Evolutionary conservation across 2,797 vertebrate genomes (phyloP).

Genomic region (Lemur catta): DNA sequence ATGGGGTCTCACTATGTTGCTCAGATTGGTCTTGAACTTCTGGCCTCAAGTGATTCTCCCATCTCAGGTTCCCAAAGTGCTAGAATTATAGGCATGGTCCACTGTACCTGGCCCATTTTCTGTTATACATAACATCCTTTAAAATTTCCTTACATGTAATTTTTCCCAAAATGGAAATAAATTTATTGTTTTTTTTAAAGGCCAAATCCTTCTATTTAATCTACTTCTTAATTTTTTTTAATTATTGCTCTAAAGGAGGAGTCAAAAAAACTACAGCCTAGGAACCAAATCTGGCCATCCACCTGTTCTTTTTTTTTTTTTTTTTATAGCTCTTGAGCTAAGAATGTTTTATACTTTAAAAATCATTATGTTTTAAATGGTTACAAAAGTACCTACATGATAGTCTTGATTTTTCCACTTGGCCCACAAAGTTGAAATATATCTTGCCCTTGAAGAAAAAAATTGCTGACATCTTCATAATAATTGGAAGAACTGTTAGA

Average conservation of each 20-base stretch:
- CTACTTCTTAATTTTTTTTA: not conserved
- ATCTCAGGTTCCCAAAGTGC: not conserved
- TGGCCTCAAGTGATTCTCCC: not conserved
- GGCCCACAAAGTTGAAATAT: not conserved
- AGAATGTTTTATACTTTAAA: not conserved
- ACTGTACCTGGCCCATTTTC: not conserved
- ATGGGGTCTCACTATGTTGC: not conserved
- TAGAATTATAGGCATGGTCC: not conserved
- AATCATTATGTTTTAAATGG: conserved; percentile 43
- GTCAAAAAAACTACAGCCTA: not conserved
- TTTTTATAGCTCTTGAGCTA: not conserved
- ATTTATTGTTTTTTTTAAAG: not conserved
- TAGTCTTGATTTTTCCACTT: not conserved
- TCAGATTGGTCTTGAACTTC: not conserved
- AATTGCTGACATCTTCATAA: not conserved
- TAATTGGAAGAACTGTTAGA: not conserved
- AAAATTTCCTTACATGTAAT: not conserved
- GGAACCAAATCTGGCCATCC: not conserved
- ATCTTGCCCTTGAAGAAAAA: conserved; percentile 10
- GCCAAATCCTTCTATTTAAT: not conserved
- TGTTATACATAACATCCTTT: conserved; percentile 16
- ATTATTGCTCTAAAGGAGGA: not conserved
- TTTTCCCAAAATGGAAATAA: conserved; percentile 36
- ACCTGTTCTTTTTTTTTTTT: not conserved
- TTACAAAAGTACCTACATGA: not conserved